Evolutionary conservation across 2,888 invertebrate species (phyloP).

Genomic region (Balanococcus diminutus): DNA sequence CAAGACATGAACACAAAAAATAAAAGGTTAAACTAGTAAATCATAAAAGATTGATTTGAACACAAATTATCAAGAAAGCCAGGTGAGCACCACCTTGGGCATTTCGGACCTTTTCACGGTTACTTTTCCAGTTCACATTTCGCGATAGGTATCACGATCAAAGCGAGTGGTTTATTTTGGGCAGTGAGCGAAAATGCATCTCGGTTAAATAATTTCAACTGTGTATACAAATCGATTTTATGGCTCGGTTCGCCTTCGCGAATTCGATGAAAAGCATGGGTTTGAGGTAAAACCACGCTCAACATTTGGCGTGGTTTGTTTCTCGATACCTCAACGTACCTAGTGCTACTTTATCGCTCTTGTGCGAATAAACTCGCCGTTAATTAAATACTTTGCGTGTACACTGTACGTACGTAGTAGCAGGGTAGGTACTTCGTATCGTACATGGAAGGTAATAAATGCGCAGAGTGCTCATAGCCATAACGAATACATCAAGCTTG

Average conservation of each 20-base stretch:
- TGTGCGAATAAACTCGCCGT: not conserved
- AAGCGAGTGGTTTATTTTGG: not conserved
- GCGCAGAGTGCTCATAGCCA: not conserved
- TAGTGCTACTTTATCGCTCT: not conserved
- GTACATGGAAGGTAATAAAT: not conserved
- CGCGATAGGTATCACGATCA: not conserved
- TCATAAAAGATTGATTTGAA: not conserved
- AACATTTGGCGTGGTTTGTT: not conserved
- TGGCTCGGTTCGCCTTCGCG: not conserved
- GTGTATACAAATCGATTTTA: not conserved
- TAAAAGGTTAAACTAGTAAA: not conserved
- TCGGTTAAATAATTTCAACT: not conserved
- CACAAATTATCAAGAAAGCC: too few species aligned
- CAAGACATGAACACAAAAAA: not conserved
- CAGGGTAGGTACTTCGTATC: not conserved
- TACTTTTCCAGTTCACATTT: too few species aligned
- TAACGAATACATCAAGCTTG: not conserved
- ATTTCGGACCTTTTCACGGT: not conserved
- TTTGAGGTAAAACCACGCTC: not conserved
- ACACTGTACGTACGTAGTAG: too few species aligned
- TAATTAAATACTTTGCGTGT: not conserved
- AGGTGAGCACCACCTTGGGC: not conserved
- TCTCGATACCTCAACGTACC: not conserved
- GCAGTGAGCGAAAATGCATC: not conserved
- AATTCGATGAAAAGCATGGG: not conserved